Base-by-base conservation (phyloP, 2,113 vertebrate genomes). In the Osmerus mordax region DNA sequence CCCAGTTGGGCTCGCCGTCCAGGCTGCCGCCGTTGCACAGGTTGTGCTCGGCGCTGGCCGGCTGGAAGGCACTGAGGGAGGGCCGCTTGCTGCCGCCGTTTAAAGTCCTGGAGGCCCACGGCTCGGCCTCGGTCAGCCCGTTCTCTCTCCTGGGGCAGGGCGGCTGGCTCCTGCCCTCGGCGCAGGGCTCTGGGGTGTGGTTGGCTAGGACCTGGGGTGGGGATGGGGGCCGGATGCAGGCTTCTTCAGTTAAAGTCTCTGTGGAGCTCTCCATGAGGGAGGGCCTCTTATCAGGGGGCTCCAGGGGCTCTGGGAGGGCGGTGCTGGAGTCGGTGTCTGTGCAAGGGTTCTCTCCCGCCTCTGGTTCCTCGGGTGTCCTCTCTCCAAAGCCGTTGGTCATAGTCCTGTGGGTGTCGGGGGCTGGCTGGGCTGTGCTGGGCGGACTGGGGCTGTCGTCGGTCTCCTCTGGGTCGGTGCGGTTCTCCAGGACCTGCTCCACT, bases 1-100 rank as follows among this genome's bases (percentile, higher is more conserved):
- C 65, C 84, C 81, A 88, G 67, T 87, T 87, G 29, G 84, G 84
- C 70, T 91, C 91, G 1, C 70, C 75, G 0, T 92, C 86, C 0
- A 80, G 73, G 75, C 65, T 87, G 81, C 94, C 93, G 25, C 95
- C 94, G 0, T 98, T 97, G 77, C 87, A 95, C 59, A 94, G 67
- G 63, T 89, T 93, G 36, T 73, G 90, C 85, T 94, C 93, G 76
- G 90, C 83, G 71, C 90, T 82, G 16, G 28, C 71, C 51, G 80
- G 72, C 61, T 85, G 92, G 91, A 97, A 96, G 96, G 96, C 95
- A 95, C 96, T 89, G 80, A 91, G 89, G 81, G 92, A 91, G 86
- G 85, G 91, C 41, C 79, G 83, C 11, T 83, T 92, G 85, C 80
- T 14, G 85, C 25, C 25, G 25, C 25, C 25, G 6, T 91, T 90